Evolutionary conservation across 2,888 invertebrate species (phyloP).

Genomic region (Tenthredo distinguenda): DNA sequence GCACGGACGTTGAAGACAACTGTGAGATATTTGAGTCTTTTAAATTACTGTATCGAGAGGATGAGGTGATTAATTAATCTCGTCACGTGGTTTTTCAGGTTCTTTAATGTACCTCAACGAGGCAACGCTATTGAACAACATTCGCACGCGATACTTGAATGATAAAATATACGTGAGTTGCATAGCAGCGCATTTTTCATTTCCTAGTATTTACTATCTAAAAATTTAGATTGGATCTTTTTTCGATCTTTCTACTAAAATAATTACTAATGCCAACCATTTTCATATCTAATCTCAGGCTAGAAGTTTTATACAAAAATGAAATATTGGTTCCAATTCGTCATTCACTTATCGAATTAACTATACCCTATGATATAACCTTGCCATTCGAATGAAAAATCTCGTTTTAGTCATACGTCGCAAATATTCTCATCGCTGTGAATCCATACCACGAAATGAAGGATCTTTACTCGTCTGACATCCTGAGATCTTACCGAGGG

Average conservation of each 20-base stretch:
- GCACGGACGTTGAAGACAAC: constrained; percentile 96
- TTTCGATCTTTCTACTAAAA: neutral
- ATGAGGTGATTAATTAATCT: constrained; percentile 28
- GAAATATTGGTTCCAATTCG: neutral
- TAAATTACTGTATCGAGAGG: neutral
- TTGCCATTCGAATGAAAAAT: neutral
- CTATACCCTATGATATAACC: neutral
- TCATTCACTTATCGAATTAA: neutral
- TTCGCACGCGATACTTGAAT: constrained; percentile 93
- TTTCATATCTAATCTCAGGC: neutral
- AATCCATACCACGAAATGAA: constrained; percentile 98
- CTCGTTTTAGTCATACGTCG: constrained; percentile 94
- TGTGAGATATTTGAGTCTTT: constrained; percentile 82
- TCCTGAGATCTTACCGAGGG: constrained; percentile 94
- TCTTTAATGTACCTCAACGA: constrained; percentile 99
- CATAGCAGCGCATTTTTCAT: neutral
- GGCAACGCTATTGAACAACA: constrained; percentile 96
- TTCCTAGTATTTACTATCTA: neutral
- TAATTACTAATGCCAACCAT: neutral
- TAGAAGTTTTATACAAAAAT: neutral
- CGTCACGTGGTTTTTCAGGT: constrained; percentile 82
- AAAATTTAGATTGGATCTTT: neutral
- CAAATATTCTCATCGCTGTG: constrained; percentile 98
- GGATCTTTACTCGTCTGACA: constrained; percentile 90
- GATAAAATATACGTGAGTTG: constrained; percentile 97